A percentile compares a stretch with the other conserved stretches of the same genome.
Conservation (phyloP, 2,888 invertebrate species). For the Cryptocephalus moraei region DNA sequence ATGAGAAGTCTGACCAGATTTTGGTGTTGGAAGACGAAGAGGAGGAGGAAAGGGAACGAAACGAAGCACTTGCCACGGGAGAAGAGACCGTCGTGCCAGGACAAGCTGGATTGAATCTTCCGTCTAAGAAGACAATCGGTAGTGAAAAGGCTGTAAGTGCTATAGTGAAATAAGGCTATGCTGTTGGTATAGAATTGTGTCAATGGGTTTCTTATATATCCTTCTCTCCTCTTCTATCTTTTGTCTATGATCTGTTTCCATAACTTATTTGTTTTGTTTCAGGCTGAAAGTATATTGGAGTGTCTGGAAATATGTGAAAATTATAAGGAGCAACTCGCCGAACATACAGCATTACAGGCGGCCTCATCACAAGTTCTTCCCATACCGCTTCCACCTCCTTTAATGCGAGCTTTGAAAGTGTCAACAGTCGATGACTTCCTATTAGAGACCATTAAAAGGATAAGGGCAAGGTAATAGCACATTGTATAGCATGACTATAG, state of each 20-base stretch:
- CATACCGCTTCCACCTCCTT: constrained; percentile 55
- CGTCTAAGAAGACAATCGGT: constrained; percentile 79
- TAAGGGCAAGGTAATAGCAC: constrained; percentile 70
- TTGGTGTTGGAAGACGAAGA: constrained; percentile 87
- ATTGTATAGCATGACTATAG: no score
- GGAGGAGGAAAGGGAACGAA: constrained; percentile 75
- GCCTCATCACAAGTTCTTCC: constrained; percentile 32
- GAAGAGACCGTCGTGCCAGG: constrained; percentile 60
- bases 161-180: neutral
- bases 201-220: no score
- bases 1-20: constrained; percentile 76
- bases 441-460: constrained; percentile 63
- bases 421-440: constrained; percentile 69
- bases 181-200: no score
- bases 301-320: constrained; percentile 69
- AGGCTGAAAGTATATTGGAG: constrained; percentile 86
- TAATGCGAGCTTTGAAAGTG: constrained; percentile 74
- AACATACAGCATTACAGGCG: constrained; percentile 35
- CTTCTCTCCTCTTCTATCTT: no score
- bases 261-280: constrained; percentile 9
- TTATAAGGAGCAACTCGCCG: constrained; percentile 49
- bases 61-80: constrained; percentile 62
- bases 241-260: no score
- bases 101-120: constrained; percentile 60
- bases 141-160: constrained; percentile 72